These are phyloP conservation scores for Schizopygopsis pylzovi DNA, from an alignment of 2,797 vertebrate species.

Conservation along the genomic window DNA sequence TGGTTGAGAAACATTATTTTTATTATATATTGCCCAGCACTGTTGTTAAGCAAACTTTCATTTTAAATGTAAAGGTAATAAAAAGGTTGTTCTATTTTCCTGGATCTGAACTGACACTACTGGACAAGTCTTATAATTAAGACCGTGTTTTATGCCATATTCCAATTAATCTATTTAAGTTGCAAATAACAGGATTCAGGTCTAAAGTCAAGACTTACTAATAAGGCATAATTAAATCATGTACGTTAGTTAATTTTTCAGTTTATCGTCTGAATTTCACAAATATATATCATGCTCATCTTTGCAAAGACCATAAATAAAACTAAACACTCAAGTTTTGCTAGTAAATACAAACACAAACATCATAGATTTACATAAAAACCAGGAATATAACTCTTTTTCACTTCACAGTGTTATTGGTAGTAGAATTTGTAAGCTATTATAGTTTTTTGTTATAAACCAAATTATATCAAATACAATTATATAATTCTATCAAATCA, in stretches of 20 bases:
- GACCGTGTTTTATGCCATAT: neutral
- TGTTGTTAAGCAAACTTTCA: neutral
- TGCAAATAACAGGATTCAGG: neutral
- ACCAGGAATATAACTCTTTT: neutral
- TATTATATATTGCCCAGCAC: neutral
- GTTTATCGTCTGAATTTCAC: neutral
- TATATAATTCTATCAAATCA: too few relatives aligned
- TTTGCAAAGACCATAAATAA: neutral
- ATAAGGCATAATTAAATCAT: neutral
- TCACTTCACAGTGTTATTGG: neutral
- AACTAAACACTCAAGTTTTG: neutral
- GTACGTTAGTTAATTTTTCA: neutral
- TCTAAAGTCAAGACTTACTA: neutral
- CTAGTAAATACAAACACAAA: neutral
- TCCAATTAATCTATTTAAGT: neutral
- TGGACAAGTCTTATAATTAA: neutral
- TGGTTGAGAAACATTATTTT: neutral
- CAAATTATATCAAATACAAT: neutral
- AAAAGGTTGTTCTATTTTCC: neutral
- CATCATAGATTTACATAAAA: neutral
- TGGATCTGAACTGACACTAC: neutral
- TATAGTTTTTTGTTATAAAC: too few relatives aligned
- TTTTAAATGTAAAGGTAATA: neutral
- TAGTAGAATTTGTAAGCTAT: neutral
- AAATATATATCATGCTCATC: neutral